A percentile compares a stretch with the other conserved stretches of the same genome.
Evolutionary conservation across 1,140 invertebrate genomes (phyloP).

Genomic region (Paralvinella palmiformis): DNA sequence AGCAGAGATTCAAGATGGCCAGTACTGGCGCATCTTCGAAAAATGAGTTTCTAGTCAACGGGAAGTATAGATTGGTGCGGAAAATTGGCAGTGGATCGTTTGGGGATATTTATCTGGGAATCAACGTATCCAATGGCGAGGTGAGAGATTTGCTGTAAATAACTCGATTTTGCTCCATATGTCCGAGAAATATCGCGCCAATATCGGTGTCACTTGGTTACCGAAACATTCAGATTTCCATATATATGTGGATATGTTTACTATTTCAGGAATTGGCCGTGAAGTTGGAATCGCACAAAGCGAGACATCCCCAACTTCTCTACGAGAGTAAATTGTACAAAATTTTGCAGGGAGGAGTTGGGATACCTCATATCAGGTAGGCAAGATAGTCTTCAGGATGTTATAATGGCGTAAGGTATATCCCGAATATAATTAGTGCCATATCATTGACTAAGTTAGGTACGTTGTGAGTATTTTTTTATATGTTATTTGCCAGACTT

Average conservation of each 20-base stretch:
- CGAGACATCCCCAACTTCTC: slow-evolving; percentile 88
- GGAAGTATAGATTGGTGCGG: slow-evolving; percentile 48
- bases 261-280: slow-evolving; percentile 78
- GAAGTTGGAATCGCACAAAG: slow-evolving; percentile 87
- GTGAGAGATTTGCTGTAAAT: slow-evolving; percentile 10
- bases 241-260: no score
- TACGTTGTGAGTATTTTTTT: no score
- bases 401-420: no score
- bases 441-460: no score
- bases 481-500: no score
- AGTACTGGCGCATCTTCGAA: slow-evolving; percentile 15
- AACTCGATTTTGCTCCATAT: no score
- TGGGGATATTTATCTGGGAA: slow-evolving; percentile 50
- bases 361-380: slow-evolving; percentile 20
- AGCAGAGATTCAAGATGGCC: slow-evolving; percentile 10
- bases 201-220: no score
- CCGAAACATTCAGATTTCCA: no score
- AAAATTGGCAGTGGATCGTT: slow-evolving; percentile 52
- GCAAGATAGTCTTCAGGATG: no score
- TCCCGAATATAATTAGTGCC: no score
- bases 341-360: slow-evolving; percentile 87
- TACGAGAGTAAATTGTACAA: slow-evolving; percentile 86
- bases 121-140: slow-evolving; percentile 22
- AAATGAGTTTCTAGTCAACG: slow-evolving; percentile 22
- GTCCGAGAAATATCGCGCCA: no score